Evolutionary conservation across 1,140 invertebrate species (phyloP).

Genomic region (Steinernema feltiae): DNA sequence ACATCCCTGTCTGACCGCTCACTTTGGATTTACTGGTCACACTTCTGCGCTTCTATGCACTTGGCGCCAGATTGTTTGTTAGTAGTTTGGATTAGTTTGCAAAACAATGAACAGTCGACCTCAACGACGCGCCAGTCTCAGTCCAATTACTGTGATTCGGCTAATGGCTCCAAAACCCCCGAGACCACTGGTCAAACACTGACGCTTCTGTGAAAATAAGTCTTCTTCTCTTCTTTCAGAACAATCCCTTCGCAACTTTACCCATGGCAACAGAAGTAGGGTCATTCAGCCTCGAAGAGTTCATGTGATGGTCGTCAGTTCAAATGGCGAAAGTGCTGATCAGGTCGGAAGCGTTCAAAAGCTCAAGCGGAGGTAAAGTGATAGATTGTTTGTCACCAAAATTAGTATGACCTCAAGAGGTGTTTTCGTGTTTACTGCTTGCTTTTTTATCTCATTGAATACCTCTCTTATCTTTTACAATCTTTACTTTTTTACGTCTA

Average conservation of each 20-base stretch:
- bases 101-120: not conserved
- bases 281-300: not conserved
- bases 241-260: not conserved
- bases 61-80: conserved; percentile 7
- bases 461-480: no score
- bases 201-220: not conserved
- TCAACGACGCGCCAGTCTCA: not conserved
- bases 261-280: not conserved
- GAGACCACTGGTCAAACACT: not conserved
- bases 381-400: not conserved
- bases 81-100: conserved; percentile 4
- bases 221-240: not conserved
- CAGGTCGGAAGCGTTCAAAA: not conserved
- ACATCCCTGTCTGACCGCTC: no score
- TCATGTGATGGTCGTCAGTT: conserved; percentile 1
- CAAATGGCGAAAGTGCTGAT: not conserved
- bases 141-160: conserved; percentile 1
- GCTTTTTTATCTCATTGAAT: no score
- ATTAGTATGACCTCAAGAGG: not conserved
- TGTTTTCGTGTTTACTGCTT: not conserved
- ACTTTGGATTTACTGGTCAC: not conserved
- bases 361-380: not conserved
- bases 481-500: no score
- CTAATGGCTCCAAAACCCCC: not conserved
- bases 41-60: not conserved